These are phyloP conservation scores for Xestia ashworthii DNA, from an alignment of 2,888 invertebrate genomes.

Conservation along the genomic window DNA sequence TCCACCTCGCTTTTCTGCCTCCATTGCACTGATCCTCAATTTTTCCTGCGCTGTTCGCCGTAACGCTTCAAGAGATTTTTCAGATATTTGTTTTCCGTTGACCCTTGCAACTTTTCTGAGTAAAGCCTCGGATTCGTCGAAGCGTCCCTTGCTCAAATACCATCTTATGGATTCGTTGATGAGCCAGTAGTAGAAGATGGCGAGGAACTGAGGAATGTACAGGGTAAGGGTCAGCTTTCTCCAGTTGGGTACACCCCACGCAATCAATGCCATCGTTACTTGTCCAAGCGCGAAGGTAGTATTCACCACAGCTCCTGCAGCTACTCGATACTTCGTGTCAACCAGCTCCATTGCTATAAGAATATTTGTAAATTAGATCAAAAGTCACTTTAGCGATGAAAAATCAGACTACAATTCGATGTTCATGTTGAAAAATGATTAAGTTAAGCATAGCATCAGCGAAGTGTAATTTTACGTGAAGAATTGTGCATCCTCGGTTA, in stretches of 20 bases:
- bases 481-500: background rate
- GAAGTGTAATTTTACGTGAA: background rate
- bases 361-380: background rate
- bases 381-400: background rate
- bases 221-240: slow-evolving; percentile 91
- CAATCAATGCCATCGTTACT: slow-evolving; percentile 91
- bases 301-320: slow-evolving; percentile 92
- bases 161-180: slow-evolving; percentile 94
- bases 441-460: no score
- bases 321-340: slow-evolving; percentile 92
- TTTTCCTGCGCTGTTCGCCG: slow-evolving; percentile 73
- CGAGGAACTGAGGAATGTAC: slow-evolving; percentile 93
- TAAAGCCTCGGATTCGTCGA: slow-evolving; percentile 91
- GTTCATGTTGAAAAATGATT: background rate
- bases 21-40: slow-evolving; percentile 59
- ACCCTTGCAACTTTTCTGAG: slow-evolving; percentile 91
- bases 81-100: slow-evolving; percentile 85
- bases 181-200: slow-evolving; percentile 92
- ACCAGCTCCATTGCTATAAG: slow-evolving; percentile 93
- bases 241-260: slow-evolving; percentile 93
- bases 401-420: background rate
- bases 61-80: slow-evolving; percentile 75
- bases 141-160: slow-evolving; percentile 93
- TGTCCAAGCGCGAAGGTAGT: slow-evolving; percentile 93
- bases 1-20: slow-evolving; percentile 20